These are phyloP conservation scores for Pollenia angustigena DNA, from an alignment of 2,888 invertebrate species.

Conservation along the genomic window DNA sequence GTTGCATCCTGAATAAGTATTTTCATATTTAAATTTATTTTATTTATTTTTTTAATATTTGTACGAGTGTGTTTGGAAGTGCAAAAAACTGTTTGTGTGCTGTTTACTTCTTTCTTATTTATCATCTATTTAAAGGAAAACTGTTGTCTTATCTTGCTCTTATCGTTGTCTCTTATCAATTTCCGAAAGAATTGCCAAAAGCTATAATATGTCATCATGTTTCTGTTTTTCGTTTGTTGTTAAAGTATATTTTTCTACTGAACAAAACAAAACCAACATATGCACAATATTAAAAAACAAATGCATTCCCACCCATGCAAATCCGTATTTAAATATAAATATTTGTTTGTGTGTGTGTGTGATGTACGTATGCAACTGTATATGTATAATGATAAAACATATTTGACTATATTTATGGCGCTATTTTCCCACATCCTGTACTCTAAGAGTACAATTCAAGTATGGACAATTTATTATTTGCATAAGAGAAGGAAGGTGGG, in stretches of 20 bases:
- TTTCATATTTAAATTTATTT: conserved; percentile 25
- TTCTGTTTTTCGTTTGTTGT: background rate
- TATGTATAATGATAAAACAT: background rate
- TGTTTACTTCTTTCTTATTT: conserved; percentile 23
- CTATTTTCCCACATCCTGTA: background rate
- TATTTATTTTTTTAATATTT: conserved; percentile 1
- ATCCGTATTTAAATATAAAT: conserved; percentile 4
- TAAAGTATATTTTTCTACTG: background rate
- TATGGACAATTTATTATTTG: conserved; percentile 57
- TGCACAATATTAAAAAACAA: background rate
- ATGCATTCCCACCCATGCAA: conserved; percentile 1
- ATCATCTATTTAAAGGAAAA: conserved; percentile 23
- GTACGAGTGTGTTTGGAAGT: background rate
- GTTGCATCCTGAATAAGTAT: background rate
- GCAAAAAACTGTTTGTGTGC: background rate
- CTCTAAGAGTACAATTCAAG: conserved; percentile 23
- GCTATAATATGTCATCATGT: conserved; percentile 66
- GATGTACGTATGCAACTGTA: background rate
- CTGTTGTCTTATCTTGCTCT: conserved; percentile 51
- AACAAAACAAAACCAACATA: background rate
- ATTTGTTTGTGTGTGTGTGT: background rate
- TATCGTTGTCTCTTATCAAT: conserved; percentile 51
- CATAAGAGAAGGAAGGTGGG: conserved; percentile 44
- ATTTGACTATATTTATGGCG: conserved; percentile 1
- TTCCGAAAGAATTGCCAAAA: conserved; percentile 67